These are phyloP conservation scores for Hybognathus amarus DNA, from an alignment of 2,797 vertebrate genomes.

Conservation along the genomic window DNA sequence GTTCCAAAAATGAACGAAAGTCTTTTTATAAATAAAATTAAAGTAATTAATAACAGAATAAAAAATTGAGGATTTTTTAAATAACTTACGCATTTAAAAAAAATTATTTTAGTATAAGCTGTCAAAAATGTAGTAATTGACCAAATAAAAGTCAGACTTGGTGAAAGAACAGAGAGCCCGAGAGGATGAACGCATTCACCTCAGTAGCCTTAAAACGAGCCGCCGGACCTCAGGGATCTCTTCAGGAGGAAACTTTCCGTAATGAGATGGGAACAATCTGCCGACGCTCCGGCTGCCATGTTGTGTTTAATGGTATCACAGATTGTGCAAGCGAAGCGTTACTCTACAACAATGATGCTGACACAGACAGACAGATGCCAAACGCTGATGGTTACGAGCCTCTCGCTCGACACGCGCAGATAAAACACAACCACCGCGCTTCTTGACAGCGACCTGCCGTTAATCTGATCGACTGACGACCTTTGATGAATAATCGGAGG, in stretches of 20 bases:
- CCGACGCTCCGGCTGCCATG: slow-evolving; percentile 19
- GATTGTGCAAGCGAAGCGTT: slow-evolving; percentile 46
- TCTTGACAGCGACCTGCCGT: slow-evolving; percentile 2
- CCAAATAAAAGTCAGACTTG: not conserved
- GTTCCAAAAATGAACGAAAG: too few species aligned
- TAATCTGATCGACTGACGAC: slow-evolving; percentile 13
- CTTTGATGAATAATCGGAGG: slow-evolving; percentile 24
- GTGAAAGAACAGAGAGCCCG: not conserved
- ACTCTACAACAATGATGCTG: slow-evolving; percentile 42
- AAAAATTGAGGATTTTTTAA: too few species aligned
- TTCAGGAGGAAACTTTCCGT: slow-evolving; percentile 16
- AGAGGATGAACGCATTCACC: not conserved
- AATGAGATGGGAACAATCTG: slow-evolving; percentile 42
- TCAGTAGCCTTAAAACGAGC: not conserved
- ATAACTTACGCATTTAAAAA: too few species aligned
- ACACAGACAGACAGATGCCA: slow-evolving; percentile 40
- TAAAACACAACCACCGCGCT: slow-evolving; percentile 11
- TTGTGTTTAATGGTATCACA: slow-evolving; percentile 46
- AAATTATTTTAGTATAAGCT: not conserved
- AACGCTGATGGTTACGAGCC: slow-evolving; percentile 33
- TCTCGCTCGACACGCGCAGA: not conserved
- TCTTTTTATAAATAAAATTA: too few species aligned
- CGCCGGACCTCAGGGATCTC: not conserved
- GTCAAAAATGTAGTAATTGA: not conserved
- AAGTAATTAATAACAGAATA: too few species aligned